A percentile compares a stretch with the other conserved stretches of the same genome.
phyloP scores from a whole-genome alignment of 2,888 invertebrate species.

The Yponomeuta malinellus region DNA sequence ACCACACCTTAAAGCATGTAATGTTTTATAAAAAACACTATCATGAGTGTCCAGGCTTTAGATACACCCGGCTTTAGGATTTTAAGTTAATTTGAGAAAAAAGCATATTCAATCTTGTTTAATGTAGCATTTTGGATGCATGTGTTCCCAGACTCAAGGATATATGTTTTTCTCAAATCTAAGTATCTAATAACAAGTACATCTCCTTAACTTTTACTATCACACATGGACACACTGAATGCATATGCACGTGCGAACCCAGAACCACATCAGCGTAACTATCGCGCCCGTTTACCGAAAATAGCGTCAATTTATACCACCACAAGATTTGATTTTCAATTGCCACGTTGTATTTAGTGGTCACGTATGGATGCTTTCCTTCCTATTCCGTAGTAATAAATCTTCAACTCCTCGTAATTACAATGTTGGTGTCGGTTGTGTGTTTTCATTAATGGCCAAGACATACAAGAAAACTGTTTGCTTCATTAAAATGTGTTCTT shows the following conservation, averaged over 20 bases:
- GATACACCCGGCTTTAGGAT: too few species aligned
- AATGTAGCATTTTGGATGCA: too few species aligned
- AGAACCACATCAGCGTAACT: conserved; percentile 31
- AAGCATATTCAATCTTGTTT: too few species aligned
- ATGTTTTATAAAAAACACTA: too few species aligned
- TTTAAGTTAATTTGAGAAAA: too few species aligned
- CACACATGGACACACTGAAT: conserved; percentile 60
- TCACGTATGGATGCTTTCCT: conserved; percentile 66
- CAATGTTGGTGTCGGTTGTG: conserved; percentile 72
- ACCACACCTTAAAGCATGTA: too few species aligned
- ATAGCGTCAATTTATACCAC: conserved; percentile 49
- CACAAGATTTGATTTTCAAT: conserved; percentile 51
- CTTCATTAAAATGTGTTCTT: conserved; percentile 9
- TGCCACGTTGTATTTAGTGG: conserved; percentile 40
- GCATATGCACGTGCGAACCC: conserved; percentile 54
- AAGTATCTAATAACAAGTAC: neutral
- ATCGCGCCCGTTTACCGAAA: conserved; percentile 41
- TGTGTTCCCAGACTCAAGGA: neutral
- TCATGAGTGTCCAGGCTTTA: too few species aligned
- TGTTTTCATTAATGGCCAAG: conserved; percentile 62
- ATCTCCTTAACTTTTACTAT: conserved; percentile 29
- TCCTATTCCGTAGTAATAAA: conserved; percentile 70
- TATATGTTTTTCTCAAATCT: neutral
- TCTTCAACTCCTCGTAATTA: conserved; percentile 72
- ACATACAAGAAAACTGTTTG: conserved; percentile 33